Evolutionary conservation across 2,888 invertebrate species (phyloP), one percentile per base, ranked within the genome.

Genomic region (Biston betularia): DNA sequence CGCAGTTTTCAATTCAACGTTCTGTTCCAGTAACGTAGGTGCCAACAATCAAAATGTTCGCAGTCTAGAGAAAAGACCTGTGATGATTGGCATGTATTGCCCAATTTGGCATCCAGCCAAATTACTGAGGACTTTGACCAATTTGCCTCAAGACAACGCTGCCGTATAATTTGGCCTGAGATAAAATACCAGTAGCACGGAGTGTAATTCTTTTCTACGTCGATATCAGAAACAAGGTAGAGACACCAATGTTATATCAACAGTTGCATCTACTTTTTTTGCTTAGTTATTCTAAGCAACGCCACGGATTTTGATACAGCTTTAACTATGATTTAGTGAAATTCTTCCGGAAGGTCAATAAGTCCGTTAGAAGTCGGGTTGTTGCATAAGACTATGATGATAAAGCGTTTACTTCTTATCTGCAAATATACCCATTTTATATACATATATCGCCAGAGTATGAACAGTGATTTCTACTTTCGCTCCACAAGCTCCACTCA

Each of bases 101-200:
- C 74, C 76, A 78, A 81, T 82, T 83, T 81, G 85, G 82, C 78
- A 68, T 34, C 34, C 44, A 57, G 73, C 84, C 84, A 84, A 81
- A 83, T 83, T 76, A 76, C 76, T 75, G 75, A 70, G 79, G 74
- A 78, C 79, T 83, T 79, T 81, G 81, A 77, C 75, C 81, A 84
- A 84, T 83, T 82, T 82, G 72, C 72, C 49, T 40, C 58, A 58
- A 58, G 40, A 57, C 53, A 35, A 54, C 58, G 57, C 57, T 48
- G 50, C 67, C 56, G 64, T 69, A 63, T 65, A 65, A 71, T 69
- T 70, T 69, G 63, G 55, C 56, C 53, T 52, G 40, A 49, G 44
- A 60, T 58, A 65, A 49, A 66, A 65, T 61, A 61, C 35, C 45
- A 61, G 55, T 50, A 57, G 24, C 48, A 14, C 55, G 54, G 54